These are phyloP conservation scores for Cephus nigrinus DNA, from an alignment of 2,888 invertebrate genomes.

Conservation along the genomic window DNA sequence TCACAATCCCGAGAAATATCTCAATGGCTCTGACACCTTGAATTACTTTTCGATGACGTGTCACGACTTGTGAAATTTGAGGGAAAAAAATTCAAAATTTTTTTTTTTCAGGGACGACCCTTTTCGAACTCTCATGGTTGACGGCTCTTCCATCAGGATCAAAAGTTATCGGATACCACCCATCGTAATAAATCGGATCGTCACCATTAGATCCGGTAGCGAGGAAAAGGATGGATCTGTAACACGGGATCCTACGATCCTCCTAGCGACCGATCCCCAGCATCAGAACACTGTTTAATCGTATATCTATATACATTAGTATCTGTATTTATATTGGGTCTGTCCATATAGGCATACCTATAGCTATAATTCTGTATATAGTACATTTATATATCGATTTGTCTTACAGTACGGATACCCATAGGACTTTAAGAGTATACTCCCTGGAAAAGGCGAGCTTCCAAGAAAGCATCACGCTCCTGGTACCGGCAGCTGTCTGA, in stretches of 20 bases:
- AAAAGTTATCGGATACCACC: neutral
- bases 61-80: neutral
- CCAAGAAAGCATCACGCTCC: constrained; percentile 33
- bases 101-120: too few relatives aligned
- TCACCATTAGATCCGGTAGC: neutral
- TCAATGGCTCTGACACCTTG: neutral
- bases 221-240: neutral
- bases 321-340: neutral
- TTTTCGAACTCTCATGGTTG: neutral
- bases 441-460: constrained; percentile 24
- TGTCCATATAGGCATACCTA: neutral
- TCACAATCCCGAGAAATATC: neutral
- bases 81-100: too few relatives aligned
- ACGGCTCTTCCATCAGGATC: neutral
- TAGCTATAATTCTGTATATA: neutral
- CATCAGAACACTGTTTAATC: neutral
- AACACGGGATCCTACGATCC: neutral
- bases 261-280: neutral
- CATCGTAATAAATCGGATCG: constrained; percentile 20
- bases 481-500: constrained; percentile 28
- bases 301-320: neutral
- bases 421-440: constrained; percentile 13
- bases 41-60: neutral
- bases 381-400: neutral
- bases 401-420: neutral